Evolutionary conservation across 53 echinoderm and acorn worm species (phyloP), one percentile per base, ranked within the genome.

Genomic region (Temnopleurus reevesii): DNA sequence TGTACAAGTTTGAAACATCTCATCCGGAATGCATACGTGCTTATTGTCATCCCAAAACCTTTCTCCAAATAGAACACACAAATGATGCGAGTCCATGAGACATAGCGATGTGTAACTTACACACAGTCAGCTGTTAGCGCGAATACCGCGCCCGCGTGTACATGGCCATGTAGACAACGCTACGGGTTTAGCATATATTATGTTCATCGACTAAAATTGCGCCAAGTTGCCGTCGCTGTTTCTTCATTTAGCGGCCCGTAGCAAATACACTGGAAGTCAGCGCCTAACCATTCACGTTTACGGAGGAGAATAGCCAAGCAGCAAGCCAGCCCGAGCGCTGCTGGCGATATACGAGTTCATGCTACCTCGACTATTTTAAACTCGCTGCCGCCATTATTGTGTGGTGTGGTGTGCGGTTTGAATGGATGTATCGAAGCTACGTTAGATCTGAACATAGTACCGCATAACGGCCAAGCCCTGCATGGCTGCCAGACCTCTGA

Each of bases 131-230:
- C 15, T 12, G 60, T 33, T 12, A 33, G 55, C 8, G 51, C 53
- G 80, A 34, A 49, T 28, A 49, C 47, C 35, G 6, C 23, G 41
- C n/a, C 18, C n/a, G 23, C 23, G 55, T 41, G 19, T 41, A n/a
- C 71, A 41, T 21, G 4, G 23, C 41, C 34, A 17, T 38, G 83
- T n/a, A 53, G 29, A 28, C 53, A 21, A 33, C 57, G 35, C 47
- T 24, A 44, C 24, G 63, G 28, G 41, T 12, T 61, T 24, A 26
- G 46, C 86, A 86, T 86, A 86, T 86, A 86, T 86, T 86, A 86
- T 86, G 86, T 45, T 86, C 86, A 86, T 86, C 61, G 43, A 26
- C 60, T 86, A 26, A 61, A 35, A 56, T 83, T 83, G 36, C 53
- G 55, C 54, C 83, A 83, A 18, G 34, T 33, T 56, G n/a, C 8